Conservation (phyloP, 2,797 vertebrate species). For the Ctenopoma kingsleyae region DNA sequence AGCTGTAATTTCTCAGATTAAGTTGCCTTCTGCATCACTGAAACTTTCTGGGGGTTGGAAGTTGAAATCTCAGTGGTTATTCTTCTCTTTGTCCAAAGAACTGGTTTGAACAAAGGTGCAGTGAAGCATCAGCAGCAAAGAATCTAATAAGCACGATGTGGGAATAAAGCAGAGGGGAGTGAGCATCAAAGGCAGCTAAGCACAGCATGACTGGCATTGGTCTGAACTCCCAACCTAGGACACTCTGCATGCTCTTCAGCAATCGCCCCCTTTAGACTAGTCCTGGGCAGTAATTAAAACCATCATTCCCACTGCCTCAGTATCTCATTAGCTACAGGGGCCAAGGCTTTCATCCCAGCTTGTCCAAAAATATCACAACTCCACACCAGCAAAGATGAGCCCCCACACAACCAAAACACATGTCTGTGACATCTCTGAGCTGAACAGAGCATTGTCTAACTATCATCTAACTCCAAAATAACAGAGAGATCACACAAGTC, state of each 20-base stretch:
- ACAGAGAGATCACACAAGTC: slow-evolving; percentile 52
- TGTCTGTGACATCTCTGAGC: slow-evolving; percentile 53
- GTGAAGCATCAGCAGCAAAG: slow-evolving; percentile 76
- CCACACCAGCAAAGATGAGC: slow-evolving; percentile 66
- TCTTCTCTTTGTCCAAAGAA: slow-evolving; percentile 72
- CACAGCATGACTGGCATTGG: slow-evolving; percentile 96
- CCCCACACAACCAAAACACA: slow-evolving; percentile 57
- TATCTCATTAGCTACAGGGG: slow-evolving; percentile 97
- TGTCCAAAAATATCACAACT: slow-evolving; percentile 88
- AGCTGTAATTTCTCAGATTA: slow-evolving; percentile 78
- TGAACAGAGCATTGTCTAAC: slow-evolving; percentile 60
- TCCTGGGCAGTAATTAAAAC: slow-evolving; percentile 98
- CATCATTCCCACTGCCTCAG: slow-evolving; percentile 93
- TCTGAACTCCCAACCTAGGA: slow-evolving; percentile 96
- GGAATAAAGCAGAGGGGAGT: slow-evolving; percentile 90
- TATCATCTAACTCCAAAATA: slow-evolving; percentile 61
- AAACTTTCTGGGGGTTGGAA: slow-evolving; percentile 73
- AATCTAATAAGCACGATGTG: slow-evolving; percentile 86
- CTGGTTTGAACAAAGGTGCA: slow-evolving; percentile 80
- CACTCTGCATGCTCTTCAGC: slow-evolving; percentile 87
- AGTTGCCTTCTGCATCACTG: slow-evolving; percentile 72
- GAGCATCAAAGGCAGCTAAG: slow-evolving; percentile 95
- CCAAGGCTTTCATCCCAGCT: slow-evolving; percentile 92
- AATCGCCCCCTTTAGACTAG: slow-evolving; percentile 88
- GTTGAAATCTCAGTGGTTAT: slow-evolving; percentile 73